These are phyloP conservation scores for Lasioglossum pauxillum DNA, from an alignment of 2,888 invertebrate genomes.

Conservation along the genomic window DNA sequence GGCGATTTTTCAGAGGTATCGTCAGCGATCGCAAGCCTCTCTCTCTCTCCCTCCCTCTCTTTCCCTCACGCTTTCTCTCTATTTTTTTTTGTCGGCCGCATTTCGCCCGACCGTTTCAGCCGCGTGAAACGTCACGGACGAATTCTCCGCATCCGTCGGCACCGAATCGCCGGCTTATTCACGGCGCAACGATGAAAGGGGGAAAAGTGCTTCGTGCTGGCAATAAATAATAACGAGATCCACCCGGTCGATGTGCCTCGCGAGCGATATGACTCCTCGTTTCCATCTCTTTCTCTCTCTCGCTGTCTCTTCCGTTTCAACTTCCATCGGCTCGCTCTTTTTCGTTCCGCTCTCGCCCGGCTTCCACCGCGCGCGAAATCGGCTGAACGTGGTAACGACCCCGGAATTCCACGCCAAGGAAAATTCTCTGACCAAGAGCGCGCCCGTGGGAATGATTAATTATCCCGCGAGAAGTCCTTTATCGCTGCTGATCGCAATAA, in stretches of 20 bases:
- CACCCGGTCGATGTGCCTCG: conserved; percentile 64
- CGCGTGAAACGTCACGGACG: conserved; percentile 67
- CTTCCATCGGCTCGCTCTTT: background rate
- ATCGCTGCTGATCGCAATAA: conserved; percentile 12
- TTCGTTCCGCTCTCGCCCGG: background rate
- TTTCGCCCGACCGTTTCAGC: conserved; percentile 50
- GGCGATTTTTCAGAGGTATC: conserved; percentile 67
- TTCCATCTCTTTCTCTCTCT: background rate
- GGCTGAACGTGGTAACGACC: conserved; percentile 36
- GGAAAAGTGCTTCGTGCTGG: conserved; percentile 65
- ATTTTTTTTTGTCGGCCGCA: conserved; percentile 35
- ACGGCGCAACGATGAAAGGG: conserved; percentile 60
- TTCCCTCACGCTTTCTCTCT: background rate
- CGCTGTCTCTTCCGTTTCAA: conserved; percentile 7
- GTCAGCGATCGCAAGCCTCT: conserved; percentile 65
- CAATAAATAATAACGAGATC: conserved; percentile 73
- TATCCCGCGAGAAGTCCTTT: background rate
- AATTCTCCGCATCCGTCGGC: conserved; percentile 64
- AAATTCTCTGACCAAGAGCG: background rate
- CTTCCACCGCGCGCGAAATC: conserved; percentile 24
- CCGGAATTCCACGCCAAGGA: conserved; percentile 5
- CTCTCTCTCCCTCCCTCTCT: conserved; percentile 26
- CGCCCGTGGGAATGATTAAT: conserved; percentile 7
- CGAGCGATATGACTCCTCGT: conserved; percentile 62
- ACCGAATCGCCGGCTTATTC: conserved; percentile 61